Conservation (phyloP, 1,140 invertebrate species). For the Heliconius eleuchia region DNA sequence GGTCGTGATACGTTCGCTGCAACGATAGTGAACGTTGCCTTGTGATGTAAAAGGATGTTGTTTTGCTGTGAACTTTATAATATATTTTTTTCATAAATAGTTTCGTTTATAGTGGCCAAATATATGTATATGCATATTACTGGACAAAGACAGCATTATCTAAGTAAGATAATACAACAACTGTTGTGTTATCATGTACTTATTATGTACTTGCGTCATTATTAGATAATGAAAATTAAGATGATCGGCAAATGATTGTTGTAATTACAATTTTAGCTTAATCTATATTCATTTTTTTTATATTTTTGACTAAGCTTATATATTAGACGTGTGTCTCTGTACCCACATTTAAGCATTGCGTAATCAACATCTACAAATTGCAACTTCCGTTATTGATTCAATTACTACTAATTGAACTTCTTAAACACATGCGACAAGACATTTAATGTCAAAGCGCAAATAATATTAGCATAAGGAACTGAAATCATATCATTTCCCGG, state of each 20-base stretch:
- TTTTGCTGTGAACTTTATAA: slow-evolving; percentile 6
- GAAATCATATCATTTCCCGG: neutral
- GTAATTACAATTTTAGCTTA: neutral
- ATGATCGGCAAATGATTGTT: neutral
- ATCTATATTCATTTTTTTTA: neutral
- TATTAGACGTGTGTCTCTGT: neutral
- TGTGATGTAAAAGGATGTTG: slow-evolving; percentile 30
- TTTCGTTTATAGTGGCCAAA: neutral
- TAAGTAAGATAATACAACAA: neutral
- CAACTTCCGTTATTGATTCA: slow-evolving; percentile 47
- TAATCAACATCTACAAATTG: slow-evolving; percentile 37
- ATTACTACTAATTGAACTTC: slow-evolving; percentile 47
- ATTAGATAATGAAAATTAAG: neutral
- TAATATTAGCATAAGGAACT: neutral
- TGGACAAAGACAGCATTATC: neutral
- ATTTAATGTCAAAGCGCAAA: slow-evolving; percentile 4
- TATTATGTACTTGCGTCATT: neutral
- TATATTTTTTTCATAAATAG: slow-evolving; percentile 9
- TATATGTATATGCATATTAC: neutral
- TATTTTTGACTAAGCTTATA: neutral
- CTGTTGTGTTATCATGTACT: neutral
- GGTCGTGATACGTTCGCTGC: slow-evolving; percentile 23
- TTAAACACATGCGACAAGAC: slow-evolving; percentile 24
- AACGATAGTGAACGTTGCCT: slow-evolving; percentile 20
- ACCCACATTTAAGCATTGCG: slow-evolving; percentile 25